phyloP scores from a whole-genome alignment of 2,888 invertebrate genomes.

The Chrysolina americana region DNA sequence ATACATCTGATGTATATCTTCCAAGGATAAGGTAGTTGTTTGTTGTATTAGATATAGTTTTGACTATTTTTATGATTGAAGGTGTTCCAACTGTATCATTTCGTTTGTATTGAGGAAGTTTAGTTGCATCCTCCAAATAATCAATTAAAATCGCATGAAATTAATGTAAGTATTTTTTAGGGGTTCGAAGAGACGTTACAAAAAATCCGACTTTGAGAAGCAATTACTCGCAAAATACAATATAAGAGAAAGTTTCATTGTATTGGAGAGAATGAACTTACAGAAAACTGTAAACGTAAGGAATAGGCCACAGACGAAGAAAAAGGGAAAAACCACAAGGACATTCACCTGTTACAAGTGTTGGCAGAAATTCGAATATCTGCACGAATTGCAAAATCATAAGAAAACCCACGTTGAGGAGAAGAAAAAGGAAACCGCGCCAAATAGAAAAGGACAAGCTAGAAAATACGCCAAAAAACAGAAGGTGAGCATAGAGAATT shows the following conservation, averaged over 20 bases:
- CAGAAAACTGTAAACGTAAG: background rate
- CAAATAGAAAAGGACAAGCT: background rate
- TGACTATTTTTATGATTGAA: no score
- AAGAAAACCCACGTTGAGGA: slow-evolving; percentile 44
- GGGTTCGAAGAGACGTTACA: background rate
- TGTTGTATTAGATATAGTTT: no score
- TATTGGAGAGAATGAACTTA: slow-evolving; percentile 18
- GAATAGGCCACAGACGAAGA: no score
- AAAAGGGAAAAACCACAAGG: slow-evolving; percentile 27
- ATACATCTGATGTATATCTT: no score
- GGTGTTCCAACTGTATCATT: no score
- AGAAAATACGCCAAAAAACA: background rate
- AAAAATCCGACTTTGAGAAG: background rate
- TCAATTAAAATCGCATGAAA: background rate
- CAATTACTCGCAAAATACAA: background rate
- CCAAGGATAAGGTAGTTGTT: no score
- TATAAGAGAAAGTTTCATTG: slow-evolving; percentile 11
- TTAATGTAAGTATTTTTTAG: background rate
- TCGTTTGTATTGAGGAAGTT: background rate
- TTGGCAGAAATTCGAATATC: slow-evolving; percentile 45
- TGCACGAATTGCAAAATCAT: slow-evolving; percentile 42
- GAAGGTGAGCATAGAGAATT: background rate
- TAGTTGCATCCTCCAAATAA: background rate
- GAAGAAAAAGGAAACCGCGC: slow-evolving; percentile 17
- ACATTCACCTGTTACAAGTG: slow-evolving; percentile 52